Evolutionary conservation across 2,113 vertebrate genomes (phyloP).

Genomic region (Oryzias woworae): DNA sequence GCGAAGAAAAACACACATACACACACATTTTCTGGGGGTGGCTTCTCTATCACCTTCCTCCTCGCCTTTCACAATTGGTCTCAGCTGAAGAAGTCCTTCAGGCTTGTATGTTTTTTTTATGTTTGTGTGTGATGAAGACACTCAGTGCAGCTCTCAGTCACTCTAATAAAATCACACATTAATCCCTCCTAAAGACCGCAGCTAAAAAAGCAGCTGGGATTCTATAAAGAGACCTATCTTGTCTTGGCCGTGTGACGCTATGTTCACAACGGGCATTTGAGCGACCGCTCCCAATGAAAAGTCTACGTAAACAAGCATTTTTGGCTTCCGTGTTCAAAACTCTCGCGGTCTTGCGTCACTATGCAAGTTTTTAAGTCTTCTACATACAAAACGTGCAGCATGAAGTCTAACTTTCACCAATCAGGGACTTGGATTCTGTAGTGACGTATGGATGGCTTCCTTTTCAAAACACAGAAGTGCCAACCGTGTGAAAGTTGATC

Average conservation of each 20-base stretch:
- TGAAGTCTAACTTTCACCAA: too few relatives aligned
- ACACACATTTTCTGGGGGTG: conserved; percentile 49
- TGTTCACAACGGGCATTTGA: too few relatives aligned
- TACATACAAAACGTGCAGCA: too few relatives aligned
- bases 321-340: too few relatives aligned
- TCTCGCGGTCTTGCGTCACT: too few relatives aligned
- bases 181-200: conserved; percentile 74
- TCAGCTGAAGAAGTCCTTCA: conserved; percentile 75
- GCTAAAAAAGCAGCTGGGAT: conserved; percentile 69
- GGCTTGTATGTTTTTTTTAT: conserved; percentile 42
- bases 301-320: too few relatives aligned
- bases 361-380: too few relatives aligned
- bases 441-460: too few relatives aligned
- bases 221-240: conserved; percentile 69
- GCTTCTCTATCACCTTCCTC: conserved; percentile 68
- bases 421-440: too few relatives aligned
- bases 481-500: too few relatives aligned
- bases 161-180: conserved; percentile 76
- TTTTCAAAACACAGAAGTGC: too few relatives aligned
- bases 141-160: conserved; percentile 45
- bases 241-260: conserved; percentile 58
- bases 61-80: conserved; percentile 72
- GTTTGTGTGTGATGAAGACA: conserved; percentile 17
- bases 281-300: too few relatives aligned
- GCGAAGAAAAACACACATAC: conserved; percentile 7